Evolutionary conservation across 2,797 vertebrate species (phyloP).

Genomic region (Lateolabrax maculatus): DNA sequence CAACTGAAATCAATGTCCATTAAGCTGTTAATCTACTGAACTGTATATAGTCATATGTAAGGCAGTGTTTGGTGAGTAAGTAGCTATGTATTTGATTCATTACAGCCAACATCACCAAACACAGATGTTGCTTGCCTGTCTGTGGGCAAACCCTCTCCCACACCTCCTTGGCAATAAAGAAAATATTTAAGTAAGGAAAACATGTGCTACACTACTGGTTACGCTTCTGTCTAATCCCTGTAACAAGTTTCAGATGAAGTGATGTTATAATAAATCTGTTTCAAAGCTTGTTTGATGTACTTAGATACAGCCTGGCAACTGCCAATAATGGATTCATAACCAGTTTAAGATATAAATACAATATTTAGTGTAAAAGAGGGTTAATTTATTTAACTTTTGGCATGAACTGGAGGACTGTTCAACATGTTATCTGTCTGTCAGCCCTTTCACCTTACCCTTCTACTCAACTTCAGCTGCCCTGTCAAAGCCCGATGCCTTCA

Average conservation of each 20-base stretch:
- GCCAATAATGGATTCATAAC: background rate
- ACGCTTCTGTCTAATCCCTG: constrained; percentile 38
- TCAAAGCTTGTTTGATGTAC: background rate
- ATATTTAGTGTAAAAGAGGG: background rate
- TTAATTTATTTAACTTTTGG: background rate
- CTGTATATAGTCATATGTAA: constrained; percentile 10
- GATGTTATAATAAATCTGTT: constrained; percentile 2
- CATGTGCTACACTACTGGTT: constrained; percentile 37
- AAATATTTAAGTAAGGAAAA: constrained; percentile 51
- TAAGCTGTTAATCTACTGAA: background rate
- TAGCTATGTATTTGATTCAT: constrained; percentile 29
- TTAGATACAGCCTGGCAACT: background rate
- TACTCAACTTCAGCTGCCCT: background rate
- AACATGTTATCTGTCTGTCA: background rate
- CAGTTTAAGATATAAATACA: constrained; percentile 6
- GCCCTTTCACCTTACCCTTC: background rate
- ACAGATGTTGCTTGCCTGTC: constrained; percentile 52
- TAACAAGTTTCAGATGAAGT: constrained; percentile 38
- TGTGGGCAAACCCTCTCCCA: constrained; percentile 51
- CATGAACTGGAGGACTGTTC: background rate
- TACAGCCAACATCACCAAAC: constrained; percentile 45
- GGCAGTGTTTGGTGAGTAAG: constrained; percentile 28
- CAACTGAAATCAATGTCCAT: background rate
- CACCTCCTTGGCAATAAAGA: constrained; percentile 50
- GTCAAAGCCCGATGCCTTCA: background rate